Conservation (phyloP, 1,140 invertebrate genomes). For the Nixonia krombeini region DNA sequence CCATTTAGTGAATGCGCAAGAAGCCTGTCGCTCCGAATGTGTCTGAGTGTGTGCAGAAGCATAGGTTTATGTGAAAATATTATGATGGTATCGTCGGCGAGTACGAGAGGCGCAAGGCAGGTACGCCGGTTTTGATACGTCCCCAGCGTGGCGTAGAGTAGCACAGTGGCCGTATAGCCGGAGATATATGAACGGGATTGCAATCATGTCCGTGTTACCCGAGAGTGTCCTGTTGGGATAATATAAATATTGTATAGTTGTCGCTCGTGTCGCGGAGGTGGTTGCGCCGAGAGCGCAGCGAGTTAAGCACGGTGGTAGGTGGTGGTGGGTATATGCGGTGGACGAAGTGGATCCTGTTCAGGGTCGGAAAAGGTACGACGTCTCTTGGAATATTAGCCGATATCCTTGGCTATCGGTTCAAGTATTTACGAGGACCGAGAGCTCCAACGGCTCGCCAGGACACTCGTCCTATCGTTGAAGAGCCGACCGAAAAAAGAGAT, state of each 20-base stretch:
- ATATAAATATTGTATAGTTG: constrained; percentile 69
- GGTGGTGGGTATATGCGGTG: neutral
- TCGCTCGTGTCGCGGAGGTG: constrained; percentile 39
- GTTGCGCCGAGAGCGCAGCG: constrained; percentile 20
- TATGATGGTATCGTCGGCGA: constrained; percentile 56
- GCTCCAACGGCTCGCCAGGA: constrained; percentile 9
- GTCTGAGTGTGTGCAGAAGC: constrained; percentile 3
- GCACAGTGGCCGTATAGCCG: constrained; percentile 54
- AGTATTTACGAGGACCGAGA: constrained; percentile 54
- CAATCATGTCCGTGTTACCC: constrained; percentile 68
- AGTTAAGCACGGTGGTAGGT: constrained; percentile 13
- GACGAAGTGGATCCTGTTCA: constrained; percentile 27
- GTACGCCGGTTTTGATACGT: constrained; percentile 63
- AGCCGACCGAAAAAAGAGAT: constrained; percentile 4
- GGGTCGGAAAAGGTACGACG: constrained; percentile 23
- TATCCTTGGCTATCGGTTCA: constrained; percentile 57
- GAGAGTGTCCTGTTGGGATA: constrained; percentile 68
- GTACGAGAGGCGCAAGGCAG: constrained; percentile 45
- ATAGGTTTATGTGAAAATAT: constrained; percentile 67
- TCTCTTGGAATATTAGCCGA: constrained; percentile 59
- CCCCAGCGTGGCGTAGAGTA: constrained; percentile 63
- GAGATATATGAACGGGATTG: constrained; percentile 68
- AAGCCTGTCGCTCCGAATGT: constrained; percentile 11
- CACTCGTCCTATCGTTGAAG: constrained; percentile 13
- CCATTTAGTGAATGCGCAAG: neutral